These are phyloP conservation scores for Diplolepis rosae DNA, from an alignment of 2,888 invertebrate species.

Conservation along the genomic window DNA sequence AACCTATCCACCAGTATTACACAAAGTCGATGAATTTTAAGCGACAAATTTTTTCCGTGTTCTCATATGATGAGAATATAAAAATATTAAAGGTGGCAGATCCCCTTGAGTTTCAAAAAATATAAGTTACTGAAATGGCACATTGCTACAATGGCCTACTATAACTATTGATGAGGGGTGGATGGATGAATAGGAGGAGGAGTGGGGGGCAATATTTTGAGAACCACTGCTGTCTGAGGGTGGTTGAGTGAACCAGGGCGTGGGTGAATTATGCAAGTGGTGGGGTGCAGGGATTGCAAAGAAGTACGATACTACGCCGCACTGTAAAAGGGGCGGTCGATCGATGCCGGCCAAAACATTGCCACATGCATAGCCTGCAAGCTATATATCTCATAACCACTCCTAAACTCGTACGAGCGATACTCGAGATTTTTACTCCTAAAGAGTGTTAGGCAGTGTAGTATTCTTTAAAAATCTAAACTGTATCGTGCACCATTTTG, in stretches of 20 bases:
- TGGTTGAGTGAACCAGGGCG: conserved; percentile 69
- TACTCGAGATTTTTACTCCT: conserved; percentile 35
- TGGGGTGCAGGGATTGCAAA: conserved; percentile 43
- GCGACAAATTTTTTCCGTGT: no score
- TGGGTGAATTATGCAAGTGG: conserved; percentile 67
- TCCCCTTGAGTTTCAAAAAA: no score
- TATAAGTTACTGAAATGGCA: no score
- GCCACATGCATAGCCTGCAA: conserved; percentile 68
- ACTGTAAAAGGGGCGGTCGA: conserved; percentile 64
- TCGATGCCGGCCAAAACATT: conserved; percentile 74
- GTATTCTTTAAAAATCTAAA: neutral
- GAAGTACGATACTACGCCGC: conserved; percentile 64
- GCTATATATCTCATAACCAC: conserved; percentile 40
- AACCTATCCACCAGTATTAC: no score
- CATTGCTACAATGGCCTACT: neutral
- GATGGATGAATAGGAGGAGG: neutral
- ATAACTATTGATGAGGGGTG: neutral
- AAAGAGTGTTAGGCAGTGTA: conserved; percentile 29
- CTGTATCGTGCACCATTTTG: neutral
- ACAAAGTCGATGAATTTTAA: no score
- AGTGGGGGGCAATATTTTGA: conserved; percentile 46
- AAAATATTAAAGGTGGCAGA: no score
- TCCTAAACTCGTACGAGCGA: conserved; percentile 39
- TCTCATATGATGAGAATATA: no score
- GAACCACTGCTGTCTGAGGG: conserved; percentile 64